Evolutionary conservation across 2,888 invertebrate genomes (phyloP).

Genomic region (Hypercompe scribonia): DNA sequence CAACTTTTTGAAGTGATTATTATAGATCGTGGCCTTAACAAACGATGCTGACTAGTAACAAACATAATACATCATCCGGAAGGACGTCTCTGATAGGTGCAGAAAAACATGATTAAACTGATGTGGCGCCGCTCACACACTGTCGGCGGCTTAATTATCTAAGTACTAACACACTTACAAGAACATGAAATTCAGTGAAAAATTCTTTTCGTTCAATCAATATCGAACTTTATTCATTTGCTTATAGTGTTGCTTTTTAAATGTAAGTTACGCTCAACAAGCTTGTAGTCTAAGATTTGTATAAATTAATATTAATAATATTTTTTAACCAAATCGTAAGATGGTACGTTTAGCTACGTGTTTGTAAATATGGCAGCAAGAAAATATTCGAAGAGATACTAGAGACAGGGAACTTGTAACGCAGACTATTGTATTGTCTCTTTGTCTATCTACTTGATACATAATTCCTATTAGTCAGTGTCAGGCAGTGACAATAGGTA

Average conservation of each 20-base stretch:
- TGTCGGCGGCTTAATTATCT: too few species aligned
- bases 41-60: neutral
- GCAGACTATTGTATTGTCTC: neutral
- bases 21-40: too few species aligned
- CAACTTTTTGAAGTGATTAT: too few species aligned
- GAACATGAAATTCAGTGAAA: neutral
- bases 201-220: neutral
- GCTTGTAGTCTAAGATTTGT: too few species aligned
- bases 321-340: too few species aligned
- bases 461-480: neutral
- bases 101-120: neutral
- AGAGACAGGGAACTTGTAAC: neutral
- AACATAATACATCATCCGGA: neutral
- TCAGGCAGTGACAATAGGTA: neutral
- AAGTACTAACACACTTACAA: neutral
- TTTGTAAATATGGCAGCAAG: neutral
- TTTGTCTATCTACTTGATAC: neutral
- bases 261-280: too few species aligned
- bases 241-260: too few species aligned
- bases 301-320: too few species aligned
- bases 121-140: neutral
- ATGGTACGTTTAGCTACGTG: neutral
- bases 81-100: neutral
- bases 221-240: too few species aligned
- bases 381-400: neutral